Evolutionary conservation across 2,888 invertebrate genomes (phyloP).

Genomic region (Acronicta leporina): DNA sequence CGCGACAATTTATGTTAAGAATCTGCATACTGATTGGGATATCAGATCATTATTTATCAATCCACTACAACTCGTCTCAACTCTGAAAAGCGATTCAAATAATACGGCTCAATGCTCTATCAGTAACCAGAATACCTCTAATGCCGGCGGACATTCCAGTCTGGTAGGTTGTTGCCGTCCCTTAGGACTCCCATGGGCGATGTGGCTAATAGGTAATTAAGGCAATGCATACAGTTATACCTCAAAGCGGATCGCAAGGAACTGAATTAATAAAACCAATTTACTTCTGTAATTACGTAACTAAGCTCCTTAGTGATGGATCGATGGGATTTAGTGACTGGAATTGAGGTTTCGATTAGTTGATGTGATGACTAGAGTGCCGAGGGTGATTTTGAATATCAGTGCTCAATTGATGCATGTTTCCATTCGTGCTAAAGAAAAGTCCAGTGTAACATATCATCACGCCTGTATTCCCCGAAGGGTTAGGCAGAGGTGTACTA

Average conservation of each 20-base stretch:
- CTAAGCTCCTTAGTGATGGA: slow-evolving; percentile 8
- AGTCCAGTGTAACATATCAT: no score
- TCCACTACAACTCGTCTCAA: background rate
- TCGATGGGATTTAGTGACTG: slow-evolving; percentile 1
- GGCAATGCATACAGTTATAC: slow-evolving; percentile 12
- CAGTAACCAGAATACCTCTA: slow-evolving; percentile 5
- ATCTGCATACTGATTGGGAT: no score
- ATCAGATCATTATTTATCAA: no score
- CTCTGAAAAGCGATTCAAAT: background rate
- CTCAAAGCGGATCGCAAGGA: slow-evolving; percentile 19
- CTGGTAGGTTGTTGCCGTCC: slow-evolving; percentile 25
- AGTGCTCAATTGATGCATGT: no score
- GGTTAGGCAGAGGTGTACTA: no score
- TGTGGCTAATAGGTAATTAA: slow-evolving; percentile 40
- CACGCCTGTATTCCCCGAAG: no score
- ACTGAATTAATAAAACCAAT: slow-evolving; percentile 47
- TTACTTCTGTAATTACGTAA: slow-evolving; percentile 20
- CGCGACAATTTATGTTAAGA: no score
- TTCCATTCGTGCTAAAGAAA: no score
- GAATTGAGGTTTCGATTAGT: background rate
- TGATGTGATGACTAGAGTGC: no score
- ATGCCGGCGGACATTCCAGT: slow-evolving; percentile 23
- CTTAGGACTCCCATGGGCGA: slow-evolving; percentile 27
- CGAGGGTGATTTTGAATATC: no score
- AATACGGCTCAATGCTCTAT: background rate